Conservation (phyloP, 53 echinoderm and acorn worm species). For the Zoroaster sp. region DNA sequence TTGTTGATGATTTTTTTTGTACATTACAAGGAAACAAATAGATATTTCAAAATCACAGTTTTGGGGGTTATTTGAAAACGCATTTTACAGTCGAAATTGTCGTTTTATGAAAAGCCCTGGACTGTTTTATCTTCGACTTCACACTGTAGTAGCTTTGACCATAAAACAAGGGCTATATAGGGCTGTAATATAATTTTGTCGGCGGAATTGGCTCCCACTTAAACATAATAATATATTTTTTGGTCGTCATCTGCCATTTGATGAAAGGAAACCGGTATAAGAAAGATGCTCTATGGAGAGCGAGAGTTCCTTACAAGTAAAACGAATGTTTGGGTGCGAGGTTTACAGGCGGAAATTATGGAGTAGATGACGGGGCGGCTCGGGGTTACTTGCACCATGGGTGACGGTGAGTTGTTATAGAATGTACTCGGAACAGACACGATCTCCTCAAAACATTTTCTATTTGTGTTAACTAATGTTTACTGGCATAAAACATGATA, state of each 20-base stretch:
- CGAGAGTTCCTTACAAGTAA: no score
- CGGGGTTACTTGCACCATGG: no score
- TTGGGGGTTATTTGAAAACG: no score
- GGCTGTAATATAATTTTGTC: conserved; percentile 4
- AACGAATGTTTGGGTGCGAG: neutral
- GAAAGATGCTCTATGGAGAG: neutral
- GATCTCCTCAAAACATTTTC: no score
- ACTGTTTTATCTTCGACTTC: neutral
- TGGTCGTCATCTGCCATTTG: neutral
- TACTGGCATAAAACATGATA: no score
- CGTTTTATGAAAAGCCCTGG: neutral
- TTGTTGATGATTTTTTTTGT: neutral
- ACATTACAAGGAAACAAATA: neutral
- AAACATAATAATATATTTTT: neutral
- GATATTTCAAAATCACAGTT: neutral
- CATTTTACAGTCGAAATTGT: no score
- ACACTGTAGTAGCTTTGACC: conserved; percentile 2
- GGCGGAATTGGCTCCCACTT: neutral
- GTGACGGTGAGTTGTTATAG: no score
- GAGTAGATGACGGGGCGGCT: no score
- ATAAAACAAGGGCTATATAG: conserved; percentile 11
- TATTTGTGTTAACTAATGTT: no score
- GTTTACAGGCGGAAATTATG: neutral
- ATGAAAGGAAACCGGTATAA: neutral
- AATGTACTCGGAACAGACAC: no score